Percentiles rank a stretch among this genome's conserved stretches.
phyloP scores from a whole-genome alignment of 2,113 vertebrate species.

The Anser cygnoides region DNA sequence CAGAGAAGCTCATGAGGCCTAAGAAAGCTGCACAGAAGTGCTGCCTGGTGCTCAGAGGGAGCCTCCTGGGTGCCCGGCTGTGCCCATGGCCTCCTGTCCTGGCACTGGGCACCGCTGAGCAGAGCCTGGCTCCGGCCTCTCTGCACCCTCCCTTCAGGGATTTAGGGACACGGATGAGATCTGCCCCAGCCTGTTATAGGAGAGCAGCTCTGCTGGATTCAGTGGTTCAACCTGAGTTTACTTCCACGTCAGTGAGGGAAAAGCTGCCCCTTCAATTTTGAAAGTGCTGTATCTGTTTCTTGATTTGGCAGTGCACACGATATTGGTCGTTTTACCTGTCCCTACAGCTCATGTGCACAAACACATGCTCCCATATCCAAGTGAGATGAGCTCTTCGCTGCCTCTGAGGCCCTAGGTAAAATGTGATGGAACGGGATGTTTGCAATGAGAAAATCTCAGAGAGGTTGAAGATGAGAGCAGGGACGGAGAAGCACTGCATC shows the following conservation, averaged over 20 bases:
- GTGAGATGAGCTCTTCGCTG: not conserved
- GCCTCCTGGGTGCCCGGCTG: too few relatives aligned
- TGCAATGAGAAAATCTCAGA: not conserved
- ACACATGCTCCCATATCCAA: not conserved
- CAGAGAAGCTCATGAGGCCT: not conserved
- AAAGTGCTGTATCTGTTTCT: not conserved
- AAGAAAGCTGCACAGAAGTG: not conserved
- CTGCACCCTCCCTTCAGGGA: too few relatives aligned
- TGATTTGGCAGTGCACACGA: not conserved
- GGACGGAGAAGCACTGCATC: not conserved
- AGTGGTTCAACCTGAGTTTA: not conserved
- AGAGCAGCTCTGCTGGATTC: not conserved
- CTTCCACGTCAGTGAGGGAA: not conserved
- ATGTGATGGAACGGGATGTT: not conserved
- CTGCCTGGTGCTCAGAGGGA: too few relatives aligned
- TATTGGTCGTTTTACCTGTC: not conserved
- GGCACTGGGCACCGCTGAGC: too few relatives aligned
- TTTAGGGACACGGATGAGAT: too few relatives aligned
- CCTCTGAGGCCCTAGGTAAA: not conserved
- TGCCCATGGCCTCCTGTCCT: too few relatives aligned
- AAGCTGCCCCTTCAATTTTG: not conserved
- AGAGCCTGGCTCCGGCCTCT: too few relatives aligned
- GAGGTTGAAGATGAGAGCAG: not conserved
- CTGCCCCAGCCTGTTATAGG: not conserved
- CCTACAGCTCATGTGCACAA: not conserved